Conservation (phyloP, 2,888 invertebrate genomes). For the Acronicta alni region DNA sequence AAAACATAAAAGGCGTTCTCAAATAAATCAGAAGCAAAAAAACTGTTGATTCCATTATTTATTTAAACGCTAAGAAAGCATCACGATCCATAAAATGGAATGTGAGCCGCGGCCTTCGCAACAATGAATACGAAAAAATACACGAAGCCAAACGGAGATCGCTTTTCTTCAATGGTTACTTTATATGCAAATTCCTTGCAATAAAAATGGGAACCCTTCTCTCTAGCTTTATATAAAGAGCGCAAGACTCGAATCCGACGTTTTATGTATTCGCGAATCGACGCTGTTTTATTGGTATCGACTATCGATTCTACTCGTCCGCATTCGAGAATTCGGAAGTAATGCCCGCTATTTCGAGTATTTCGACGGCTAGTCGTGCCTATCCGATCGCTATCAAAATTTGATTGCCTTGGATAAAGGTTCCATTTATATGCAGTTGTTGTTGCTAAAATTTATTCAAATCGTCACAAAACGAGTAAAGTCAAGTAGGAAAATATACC, state of each 20-base stretch:
- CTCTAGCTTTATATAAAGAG: conserved; percentile 85
- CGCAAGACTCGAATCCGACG: conserved; percentile 85
- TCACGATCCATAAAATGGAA: conserved; percentile 82
- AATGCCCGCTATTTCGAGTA: conserved; percentile 80
- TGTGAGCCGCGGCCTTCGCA: conserved; percentile 81
- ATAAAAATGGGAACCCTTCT: conserved; percentile 88
- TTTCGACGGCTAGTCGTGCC: conserved; percentile 79
- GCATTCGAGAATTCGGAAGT: conserved; percentile 83
- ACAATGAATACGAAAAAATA: conserved; percentile 87
- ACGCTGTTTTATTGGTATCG: conserved; percentile 87
- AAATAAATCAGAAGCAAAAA: conserved; percentile 78
- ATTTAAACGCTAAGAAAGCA: conserved; percentile 84
- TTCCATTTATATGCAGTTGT: conserved; percentile 75
- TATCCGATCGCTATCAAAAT: conserved; percentile 83
- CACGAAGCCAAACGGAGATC: conserved; percentile 83
- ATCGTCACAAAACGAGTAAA: conserved; percentile 56
- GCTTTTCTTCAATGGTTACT: conserved; percentile 89
- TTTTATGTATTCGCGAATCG: conserved; percentile 89
- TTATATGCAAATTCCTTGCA: conserved; percentile 88
- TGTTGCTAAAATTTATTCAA: conserved; percentile 62
- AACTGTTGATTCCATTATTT: conserved; percentile 85
- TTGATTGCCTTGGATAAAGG: conserved; percentile 78
- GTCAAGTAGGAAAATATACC: conserved; percentile 51
- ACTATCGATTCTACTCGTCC: conserved; percentile 83
- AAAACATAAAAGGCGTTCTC: conserved; percentile 72